Evolutionary conservation across 2,113 vertebrate genomes (phyloP), one percentile per base, ranked within the genome.

Genomic region (Tachycineta bicolor): DNA sequence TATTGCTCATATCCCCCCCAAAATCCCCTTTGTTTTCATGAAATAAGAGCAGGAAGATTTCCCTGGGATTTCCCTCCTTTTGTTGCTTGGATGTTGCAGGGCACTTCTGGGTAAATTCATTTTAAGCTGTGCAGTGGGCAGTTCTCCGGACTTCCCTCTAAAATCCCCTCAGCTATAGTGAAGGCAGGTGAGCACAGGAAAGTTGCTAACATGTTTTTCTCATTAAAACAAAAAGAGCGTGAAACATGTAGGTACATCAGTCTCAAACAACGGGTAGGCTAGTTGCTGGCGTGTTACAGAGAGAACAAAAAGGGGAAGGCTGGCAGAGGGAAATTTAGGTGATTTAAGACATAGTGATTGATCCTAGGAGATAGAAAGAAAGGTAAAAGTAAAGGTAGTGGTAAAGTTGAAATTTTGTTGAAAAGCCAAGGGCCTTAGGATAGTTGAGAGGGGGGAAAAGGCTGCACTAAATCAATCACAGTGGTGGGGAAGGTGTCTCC

Each of bases 381-480:
- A 84, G 7, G 17, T 50, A 65, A 25, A 58, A 70, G n/a, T 41
- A 65, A 73, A 59, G 6, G 14, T 28, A 41, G 13, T 5, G 12
- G 26, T 6, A 25, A 58, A 28, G 24, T 8, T 39, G 23, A 29
- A 46, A 60, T 60, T 59, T 60, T 75, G 16, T 46, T 75, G 69
- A 41, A 25, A 82, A 60, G 46, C 8, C 14, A 39, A n/a, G 11
- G 13, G 9, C 17, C 31, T 70, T 77, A 33, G 21, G 9, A 55
- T 67, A 41, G 5, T 6, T 73, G 53, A 2, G 22, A 60, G 49
- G 52, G 17, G 17, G 5, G 46, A 1, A 76, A 68, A 34, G 21
- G 9, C 19, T 47, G 16, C 6, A 10, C 39, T 65, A 62, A 52
- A 65, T 31, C 1, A 2, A 86, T 24, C 26, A 31, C 0, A 0